A percentile compares a stretch with the other conserved stretches of the same genome.
phyloP scores from a whole-genome alignment of 2,888 invertebrate genomes.

The Gortyna flavago region DNA sequence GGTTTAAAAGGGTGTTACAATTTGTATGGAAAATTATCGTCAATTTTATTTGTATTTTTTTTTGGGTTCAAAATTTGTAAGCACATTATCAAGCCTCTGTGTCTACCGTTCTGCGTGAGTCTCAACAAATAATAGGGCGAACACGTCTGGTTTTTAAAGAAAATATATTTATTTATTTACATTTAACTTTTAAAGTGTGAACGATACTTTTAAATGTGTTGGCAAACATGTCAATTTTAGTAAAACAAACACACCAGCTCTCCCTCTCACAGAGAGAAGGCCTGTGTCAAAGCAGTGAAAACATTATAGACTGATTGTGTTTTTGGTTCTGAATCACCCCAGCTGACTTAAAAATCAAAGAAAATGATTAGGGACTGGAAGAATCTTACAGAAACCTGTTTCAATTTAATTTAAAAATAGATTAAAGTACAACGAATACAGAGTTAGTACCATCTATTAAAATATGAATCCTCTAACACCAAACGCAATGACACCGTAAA shows the following conservation, averaged over 20 bases:
- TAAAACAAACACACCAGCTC: neutral
- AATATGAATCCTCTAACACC: neutral
- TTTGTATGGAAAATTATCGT: slow-evolving; percentile 36
- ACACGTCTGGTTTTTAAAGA: neutral
- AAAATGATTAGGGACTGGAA: neutral
- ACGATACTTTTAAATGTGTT: neutral
- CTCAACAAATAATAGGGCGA: accelerated
- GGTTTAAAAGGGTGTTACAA: slow-evolving; percentile 37
- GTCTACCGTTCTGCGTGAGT: neutral
- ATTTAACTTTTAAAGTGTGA: neutral
- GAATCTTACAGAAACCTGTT: neutral
- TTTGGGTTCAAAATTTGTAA: neutral
- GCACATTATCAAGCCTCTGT: neutral
- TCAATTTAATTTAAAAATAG: neutral
- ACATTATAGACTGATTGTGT: too few relatives aligned
- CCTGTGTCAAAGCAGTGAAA: too few relatives aligned
- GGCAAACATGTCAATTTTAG: neutral
- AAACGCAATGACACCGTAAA: slow-evolving; percentile 23
- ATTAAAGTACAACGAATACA: neutral
- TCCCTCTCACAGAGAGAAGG: too few relatives aligned
- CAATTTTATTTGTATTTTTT: slow-evolving; percentile 2
- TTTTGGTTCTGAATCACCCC: too few relatives aligned
- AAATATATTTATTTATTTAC: neutral
- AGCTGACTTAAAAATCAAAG: neutral
- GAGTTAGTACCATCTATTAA: neutral